A percentile compares a stretch with the other conserved stretches of the same genome.
Conservation (phyloP, 2,888 invertebrate genomes). For the Brachynemurus nebulosus region DNA sequence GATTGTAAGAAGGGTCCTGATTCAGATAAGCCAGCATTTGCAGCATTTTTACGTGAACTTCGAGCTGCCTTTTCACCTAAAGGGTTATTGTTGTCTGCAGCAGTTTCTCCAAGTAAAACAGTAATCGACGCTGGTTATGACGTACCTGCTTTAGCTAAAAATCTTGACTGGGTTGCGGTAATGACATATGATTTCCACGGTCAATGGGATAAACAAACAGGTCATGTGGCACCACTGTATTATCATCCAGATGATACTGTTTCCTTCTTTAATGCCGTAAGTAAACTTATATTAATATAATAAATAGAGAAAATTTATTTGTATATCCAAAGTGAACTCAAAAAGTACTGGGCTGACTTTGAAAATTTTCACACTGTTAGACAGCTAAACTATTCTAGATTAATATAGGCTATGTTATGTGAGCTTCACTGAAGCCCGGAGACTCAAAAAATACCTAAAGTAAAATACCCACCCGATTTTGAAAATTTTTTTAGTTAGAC, state of each 20-base stretch:
- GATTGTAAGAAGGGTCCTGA: slow-evolving; percentile 73
- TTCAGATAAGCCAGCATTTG: slow-evolving; percentile 70
- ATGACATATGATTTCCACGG: slow-evolving; percentile 90
- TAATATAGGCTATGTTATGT: no score
- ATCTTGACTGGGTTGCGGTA: slow-evolving; percentile 81
- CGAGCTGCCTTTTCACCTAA: slow-evolving; percentile 49
- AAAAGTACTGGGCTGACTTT: no score
- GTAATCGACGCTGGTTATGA: slow-evolving; percentile 78
- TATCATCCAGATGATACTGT: slow-evolving; percentile 71
- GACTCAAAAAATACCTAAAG: no score
- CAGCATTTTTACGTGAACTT: slow-evolving; percentile 58
- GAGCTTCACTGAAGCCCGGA: no score
- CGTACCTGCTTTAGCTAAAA: slow-evolving; percentile 55
- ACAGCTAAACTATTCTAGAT: no score
- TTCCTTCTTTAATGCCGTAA: slow-evolving; percentile 69
- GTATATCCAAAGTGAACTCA: no score
- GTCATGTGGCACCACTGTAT: slow-evolving; percentile 76
- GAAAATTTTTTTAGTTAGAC: no score
- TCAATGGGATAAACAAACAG: slow-evolving; percentile 85
- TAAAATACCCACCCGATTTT: no score
- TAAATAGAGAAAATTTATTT: no score
- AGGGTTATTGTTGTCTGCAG: slow-evolving; percentile 62
- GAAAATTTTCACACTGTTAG: no score
- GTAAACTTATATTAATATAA: no score
- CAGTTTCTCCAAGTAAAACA: slow-evolving; percentile 77